A percentile compares a stretch with the other conserved stretches of the same genome.
These are phyloP conservation scores for Phyto melanocephala DNA, from an alignment of 2,888 invertebrate species.

Conservation along the genomic window DNA sequence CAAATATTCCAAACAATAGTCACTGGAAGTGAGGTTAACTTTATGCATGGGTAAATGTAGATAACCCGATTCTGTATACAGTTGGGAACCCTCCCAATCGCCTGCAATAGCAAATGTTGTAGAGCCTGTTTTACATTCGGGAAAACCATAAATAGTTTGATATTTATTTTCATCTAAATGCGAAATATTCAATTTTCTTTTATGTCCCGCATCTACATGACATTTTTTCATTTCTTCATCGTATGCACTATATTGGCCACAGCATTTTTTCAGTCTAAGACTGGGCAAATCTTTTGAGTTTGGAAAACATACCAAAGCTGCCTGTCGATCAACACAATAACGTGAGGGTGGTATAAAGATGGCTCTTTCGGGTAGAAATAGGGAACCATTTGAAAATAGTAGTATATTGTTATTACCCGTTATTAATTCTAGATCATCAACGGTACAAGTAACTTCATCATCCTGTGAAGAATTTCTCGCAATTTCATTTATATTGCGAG, in stretches of 20 bases:
- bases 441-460: slow-evolving; percentile 53
- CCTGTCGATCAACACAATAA: slow-evolving; percentile 85
- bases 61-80: slow-evolving; percentile 66
- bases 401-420: slow-evolving; percentile 75
- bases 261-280: slow-evolving; percentile 82
- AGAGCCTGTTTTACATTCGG: slow-evolving; percentile 67
- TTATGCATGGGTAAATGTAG: slow-evolving; percentile 66
- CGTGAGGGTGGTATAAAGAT: slow-evolving; percentile 80
- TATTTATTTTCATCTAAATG: slow-evolving; percentile 67
- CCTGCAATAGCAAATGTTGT: slow-evolving; percentile 73
- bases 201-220: slow-evolving; percentile 57
- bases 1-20: slow-evolving; percentile 74
- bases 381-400: slow-evolving; percentile 84
- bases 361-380: slow-evolving; percentile 80
- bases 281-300: slow-evolving; percentile 74
- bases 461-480: slow-evolving; percentile 8
- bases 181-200: slow-evolving; percentile 67
- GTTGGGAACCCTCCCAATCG: slow-evolving; percentile 69
- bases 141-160: slow-evolving; percentile 73
- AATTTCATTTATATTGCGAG: slow-evolving; percentile 73
- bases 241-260: slow-evolving; percentile 83
- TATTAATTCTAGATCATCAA: slow-evolving; percentile 74
- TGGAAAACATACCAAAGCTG: slow-evolving; percentile 83
- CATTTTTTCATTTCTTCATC: slow-evolving; percentile 81
- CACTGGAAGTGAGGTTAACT: slow-evolving; percentile 67